phyloP scores from a whole-genome alignment of 1,140 invertebrate species.

The Leptopilina clavipes region DNA sequence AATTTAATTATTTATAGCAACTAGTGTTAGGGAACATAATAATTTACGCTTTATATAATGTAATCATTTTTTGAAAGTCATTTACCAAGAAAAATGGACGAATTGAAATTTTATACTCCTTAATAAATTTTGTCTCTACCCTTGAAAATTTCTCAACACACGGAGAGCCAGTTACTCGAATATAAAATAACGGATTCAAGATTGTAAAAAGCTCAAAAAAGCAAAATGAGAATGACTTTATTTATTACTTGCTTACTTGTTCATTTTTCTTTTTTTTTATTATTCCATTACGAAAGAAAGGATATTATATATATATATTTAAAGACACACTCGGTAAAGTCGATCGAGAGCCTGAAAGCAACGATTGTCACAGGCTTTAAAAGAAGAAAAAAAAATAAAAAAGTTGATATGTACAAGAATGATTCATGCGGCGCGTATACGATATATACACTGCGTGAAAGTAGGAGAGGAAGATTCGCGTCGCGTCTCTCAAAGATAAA shows the following conservation, averaged over 20 bases:
- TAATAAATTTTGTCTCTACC: too few species aligned
- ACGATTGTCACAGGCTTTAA: not conserved
- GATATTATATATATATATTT: not conserved
- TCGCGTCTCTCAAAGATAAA: conserved; percentile 19
- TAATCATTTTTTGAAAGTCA: too few species aligned
- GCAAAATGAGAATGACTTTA: conserved; percentile 6
- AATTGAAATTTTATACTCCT: too few species aligned
- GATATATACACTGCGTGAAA: not conserved
- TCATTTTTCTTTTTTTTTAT: too few species aligned
- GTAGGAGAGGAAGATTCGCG: not conserved
- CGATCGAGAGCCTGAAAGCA: conserved; percentile 11
- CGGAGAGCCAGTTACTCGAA: not conserved
- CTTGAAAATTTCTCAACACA: not conserved
- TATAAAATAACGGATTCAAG: conserved; percentile 6
- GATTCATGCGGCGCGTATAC: not conserved
- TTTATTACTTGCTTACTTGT: not conserved
- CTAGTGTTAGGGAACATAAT: too few species aligned
- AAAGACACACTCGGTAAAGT: not conserved
- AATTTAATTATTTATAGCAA: too few species aligned
- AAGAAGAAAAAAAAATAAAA: not conserved
- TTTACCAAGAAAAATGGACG: not conserved
- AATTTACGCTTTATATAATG: too few species aligned
- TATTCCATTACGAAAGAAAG: conserved; percentile 4
- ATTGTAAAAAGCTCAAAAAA: not conserved
- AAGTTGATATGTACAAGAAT: conserved; percentile 20